A percentile compares a stretch with the other conserved stretches of the same genome.
Evolutionary conservation across 2,797 vertebrate genomes (phyloP).

Genomic region (Dryobates pubescens): DNA sequence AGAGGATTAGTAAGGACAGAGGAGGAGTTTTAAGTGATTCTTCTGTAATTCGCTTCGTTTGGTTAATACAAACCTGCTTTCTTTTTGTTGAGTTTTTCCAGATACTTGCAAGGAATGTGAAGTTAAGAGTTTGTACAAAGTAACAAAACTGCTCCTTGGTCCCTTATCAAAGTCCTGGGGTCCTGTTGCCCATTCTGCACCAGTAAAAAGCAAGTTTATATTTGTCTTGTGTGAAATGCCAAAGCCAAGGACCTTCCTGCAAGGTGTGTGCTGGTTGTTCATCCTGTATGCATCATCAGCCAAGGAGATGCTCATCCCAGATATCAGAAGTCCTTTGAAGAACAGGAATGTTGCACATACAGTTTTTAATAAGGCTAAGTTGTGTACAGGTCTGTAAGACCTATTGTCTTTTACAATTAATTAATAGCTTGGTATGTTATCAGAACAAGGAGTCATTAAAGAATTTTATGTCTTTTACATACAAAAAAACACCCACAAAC

Average conservation of each 20-base stretch:
- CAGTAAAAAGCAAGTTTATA: not conserved
- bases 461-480: not conserved
- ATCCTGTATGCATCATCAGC: too few species aligned
- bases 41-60: not conserved
- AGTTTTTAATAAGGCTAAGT: not conserved
- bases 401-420: not conserved
- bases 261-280: not conserved
- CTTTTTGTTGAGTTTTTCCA: not conserved
- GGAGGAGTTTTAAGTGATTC: not conserved
- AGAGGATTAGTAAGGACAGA: not conserved
- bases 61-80: not conserved
- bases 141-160: not conserved
- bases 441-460: not conserved
- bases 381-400: not conserved
- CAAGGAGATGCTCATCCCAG: not conserved
- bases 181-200: not conserved
- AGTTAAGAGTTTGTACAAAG: not conserved
- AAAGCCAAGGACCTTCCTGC: not conserved
- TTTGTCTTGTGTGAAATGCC: not conserved
- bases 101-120: not conserved
- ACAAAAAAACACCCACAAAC: too few species aligned
- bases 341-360: not conserved
- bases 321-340: not conserved
- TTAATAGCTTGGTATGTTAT: not conserved
- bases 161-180: rapidly evolving